Percentiles rank a stretch among this genome's conserved stretches.
These are phyloP conservation scores for Camelus dromedarius DNA, from an alignment of 2,113 vertebrate genomes.

Conservation along the genomic window DNA sequence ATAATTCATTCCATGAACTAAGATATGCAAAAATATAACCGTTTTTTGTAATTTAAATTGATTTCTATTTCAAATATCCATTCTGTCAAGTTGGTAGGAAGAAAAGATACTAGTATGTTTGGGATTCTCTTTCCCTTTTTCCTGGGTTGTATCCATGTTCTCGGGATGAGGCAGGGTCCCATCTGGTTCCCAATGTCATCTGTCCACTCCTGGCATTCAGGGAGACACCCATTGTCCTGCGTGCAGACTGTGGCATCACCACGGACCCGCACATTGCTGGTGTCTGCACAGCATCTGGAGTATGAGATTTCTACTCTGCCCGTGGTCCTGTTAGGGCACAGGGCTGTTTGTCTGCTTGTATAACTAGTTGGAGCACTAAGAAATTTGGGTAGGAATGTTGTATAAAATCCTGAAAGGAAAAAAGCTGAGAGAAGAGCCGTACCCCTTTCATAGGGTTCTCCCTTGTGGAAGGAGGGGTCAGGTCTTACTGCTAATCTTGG, in stretches of 20 bases:
- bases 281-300: neutral
- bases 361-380: neutral
- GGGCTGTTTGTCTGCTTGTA: neutral
- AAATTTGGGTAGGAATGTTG: neutral
- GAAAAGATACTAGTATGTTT: neutral
- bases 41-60: neutral
- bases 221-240: neutral
- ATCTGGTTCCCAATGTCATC: neutral
- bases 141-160: neutral
- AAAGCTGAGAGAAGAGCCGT: neutral
- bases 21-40: neutral
- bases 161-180: neutral
- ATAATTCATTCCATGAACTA: neutral
- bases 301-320: neutral
- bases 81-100: neutral
- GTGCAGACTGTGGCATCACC: neutral
- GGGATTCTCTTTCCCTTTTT: neutral
- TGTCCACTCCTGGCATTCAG: neutral
- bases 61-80: neutral
- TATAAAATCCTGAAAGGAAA: neutral
- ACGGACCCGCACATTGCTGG: rapidly evolving
- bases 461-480: neutral
- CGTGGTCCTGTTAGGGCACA: neutral
- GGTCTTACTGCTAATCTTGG: too few species aligned
- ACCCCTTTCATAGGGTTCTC: neutral